Conservation (phyloP, 1,140 invertebrate species). For the Nasonia vitripennis region DNA sequence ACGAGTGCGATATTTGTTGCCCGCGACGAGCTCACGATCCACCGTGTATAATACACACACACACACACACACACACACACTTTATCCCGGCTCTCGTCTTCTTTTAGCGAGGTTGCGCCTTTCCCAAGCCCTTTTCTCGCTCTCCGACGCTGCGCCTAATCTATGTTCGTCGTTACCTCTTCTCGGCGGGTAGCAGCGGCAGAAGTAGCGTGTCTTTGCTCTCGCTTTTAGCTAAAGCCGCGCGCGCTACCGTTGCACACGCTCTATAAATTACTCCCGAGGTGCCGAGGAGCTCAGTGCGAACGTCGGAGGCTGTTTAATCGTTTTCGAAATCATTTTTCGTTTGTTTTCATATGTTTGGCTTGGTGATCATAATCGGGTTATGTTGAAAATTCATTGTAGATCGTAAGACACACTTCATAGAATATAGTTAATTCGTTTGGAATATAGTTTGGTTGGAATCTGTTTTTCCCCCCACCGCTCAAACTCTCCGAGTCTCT, state of each 20-base stretch:
- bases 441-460: too few relatives aligned
- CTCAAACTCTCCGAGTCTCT: too few relatives aligned
- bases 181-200: neutral
- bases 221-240: constrained; percentile 25
- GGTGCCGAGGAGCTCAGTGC: neutral
- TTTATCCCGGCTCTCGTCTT: constrained; percentile 20
- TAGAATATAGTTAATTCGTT: too few relatives aligned
- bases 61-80: too few relatives aligned
- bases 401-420: too few relatives aligned
- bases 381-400: too few relatives aligned
- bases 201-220: neutral
- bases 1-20: constrained; percentile 9
- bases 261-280: constrained; percentile 48
- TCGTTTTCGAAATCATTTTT: too few relatives aligned
- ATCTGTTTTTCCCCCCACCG: too few relatives aligned
- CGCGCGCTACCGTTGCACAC: constrained; percentile 21
- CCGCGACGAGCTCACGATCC: constrained; percentile 20
- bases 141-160: constrained; percentile 4
- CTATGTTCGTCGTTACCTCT: constrained; percentile 34
- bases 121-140: constrained; percentile 48
- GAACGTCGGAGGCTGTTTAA: too few relatives aligned
- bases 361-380: too few relatives aligned
- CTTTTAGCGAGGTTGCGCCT: constrained; percentile 43
- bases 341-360: too few relatives aligned
- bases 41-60: neutral